Evolutionary conservation across 2,797 vertebrate genomes (phyloP), one percentile per base, ranked within the genome.

Genomic region (Pseudomugil tenellus): DNA sequence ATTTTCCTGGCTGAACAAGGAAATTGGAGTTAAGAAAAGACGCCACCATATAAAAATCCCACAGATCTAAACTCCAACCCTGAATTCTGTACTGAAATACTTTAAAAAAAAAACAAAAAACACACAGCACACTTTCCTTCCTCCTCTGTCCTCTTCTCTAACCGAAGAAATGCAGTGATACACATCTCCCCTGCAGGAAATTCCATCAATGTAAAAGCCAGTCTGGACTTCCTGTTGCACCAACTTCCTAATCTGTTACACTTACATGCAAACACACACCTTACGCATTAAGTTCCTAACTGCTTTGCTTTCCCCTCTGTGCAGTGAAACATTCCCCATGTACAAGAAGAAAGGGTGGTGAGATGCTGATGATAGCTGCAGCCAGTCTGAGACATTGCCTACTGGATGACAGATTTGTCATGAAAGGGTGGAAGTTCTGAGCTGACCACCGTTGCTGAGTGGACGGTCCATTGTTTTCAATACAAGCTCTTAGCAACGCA

Each of bases 111-210:
- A n/a, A n/a, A n/a, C n/a, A n/a, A n/a, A n/a, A n/a, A n/a, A n/a
- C 57, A 61, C 14, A 28, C 3, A 54, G 41, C 16, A 1, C 68
- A 53, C 52, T 63, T 75, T 72, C 66, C 55, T 68, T 64, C 77
- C 57, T 68, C 43, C 49, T 49, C 56, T 28, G 63, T 32, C 49
- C 56, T 65, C 34, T 49, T 23, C 55, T 21, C 55, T 52, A 67
- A 70, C 77, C 68, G 48, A 43, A 70, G 74, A 71, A 84, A 88
- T 31, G 12, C 58, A 53, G 72, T 46, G 90, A 93, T 92, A 91
- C 78, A 67, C 84, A 93, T 93, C 91, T 82, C 43, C 84, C 54
- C 53, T 76, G 57, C 89, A 93, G 91, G 92, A 94, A 94, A 93
- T 92, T 92, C 91, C 88, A 91, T 71, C 79, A 82, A 78, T 90